Conservation (phyloP, 2,888 invertebrate genomes). For the Allygus modestus region DNA sequence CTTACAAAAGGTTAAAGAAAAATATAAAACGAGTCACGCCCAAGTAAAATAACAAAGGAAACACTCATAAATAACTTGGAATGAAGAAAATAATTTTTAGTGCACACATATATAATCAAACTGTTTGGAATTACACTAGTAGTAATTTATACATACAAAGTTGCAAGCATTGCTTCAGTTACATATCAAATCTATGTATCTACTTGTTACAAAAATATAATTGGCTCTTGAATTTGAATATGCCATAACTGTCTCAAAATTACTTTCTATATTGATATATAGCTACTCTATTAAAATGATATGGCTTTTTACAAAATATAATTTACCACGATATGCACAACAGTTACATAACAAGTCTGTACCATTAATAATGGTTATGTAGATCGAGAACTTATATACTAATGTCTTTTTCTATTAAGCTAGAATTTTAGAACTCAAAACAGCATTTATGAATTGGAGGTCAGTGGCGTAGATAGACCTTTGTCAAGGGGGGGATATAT, state of each 20-base stretch:
- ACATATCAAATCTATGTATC: constrained; percentile 7
- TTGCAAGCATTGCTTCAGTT: not conserved
- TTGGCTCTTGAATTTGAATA: not conserved
- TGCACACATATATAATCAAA: not conserved
- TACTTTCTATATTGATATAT: not conserved
- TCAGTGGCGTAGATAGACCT: too few relatives aligned
- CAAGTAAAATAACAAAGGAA: not conserved
- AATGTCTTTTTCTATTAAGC: not conserved
- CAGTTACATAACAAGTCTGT: not conserved
- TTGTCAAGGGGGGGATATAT: too few relatives aligned
- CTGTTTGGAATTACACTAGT: not conserved
- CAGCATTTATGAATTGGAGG: too few relatives aligned
- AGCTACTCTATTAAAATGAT: not conserved
- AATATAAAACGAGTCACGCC: not conserved
- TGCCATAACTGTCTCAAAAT: not conserved
- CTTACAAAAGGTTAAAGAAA: not conserved
- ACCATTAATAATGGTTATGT: not conserved
- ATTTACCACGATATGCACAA: not conserved
- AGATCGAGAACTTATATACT: not conserved
- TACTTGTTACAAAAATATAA: constrained; percentile 22
- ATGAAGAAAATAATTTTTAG: constrained; percentile 12
- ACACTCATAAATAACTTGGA: constrained; percentile 25
- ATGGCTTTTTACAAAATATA: not conserved
- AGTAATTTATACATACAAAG: not conserved
- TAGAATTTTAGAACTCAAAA: not conserved